A percentile compares a stretch with the other conserved stretches of the same genome.
Conservation (phyloP, 2,797 vertebrate genomes). For the Holocentrus rufus region DNA sequence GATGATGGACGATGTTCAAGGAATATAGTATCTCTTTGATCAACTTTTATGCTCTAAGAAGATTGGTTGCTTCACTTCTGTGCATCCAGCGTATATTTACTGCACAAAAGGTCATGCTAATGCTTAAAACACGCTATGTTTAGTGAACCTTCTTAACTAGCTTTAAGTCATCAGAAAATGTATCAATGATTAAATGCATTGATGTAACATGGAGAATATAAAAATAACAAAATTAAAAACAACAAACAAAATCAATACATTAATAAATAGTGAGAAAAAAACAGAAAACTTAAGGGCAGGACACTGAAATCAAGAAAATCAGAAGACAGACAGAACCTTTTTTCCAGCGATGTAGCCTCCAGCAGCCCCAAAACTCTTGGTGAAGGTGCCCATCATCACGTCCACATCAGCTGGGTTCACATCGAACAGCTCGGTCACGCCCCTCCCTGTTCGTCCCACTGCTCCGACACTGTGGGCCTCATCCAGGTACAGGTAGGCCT, state of each 20-base stretch:
- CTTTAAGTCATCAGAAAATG: neutral
- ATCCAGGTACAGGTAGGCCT: constrained; percentile 95
- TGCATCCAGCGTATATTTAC: neutral
- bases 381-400: constrained; percentile 97
- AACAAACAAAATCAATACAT: no score
- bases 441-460: constrained; percentile 86
- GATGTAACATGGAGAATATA: no score
- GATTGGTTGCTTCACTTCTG: neutral
- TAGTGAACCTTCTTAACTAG: neutral
- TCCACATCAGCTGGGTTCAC: constrained; percentile 90
- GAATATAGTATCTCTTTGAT: constrained; percentile 2
- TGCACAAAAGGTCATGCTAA: neutral
- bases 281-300: neutral
- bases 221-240: no score
- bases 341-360: constrained; percentile 97
- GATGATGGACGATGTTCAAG: constrained; percentile 15
- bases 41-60: no score
- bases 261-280: neutral
- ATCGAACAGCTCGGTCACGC: constrained; percentile 87
- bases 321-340: constrained; percentile 82
- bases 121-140: neutral
- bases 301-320: neutral
- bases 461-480: constrained; percentile 98
- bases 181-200: no score
- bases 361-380: constrained; percentile 93